phyloP scores from a whole-genome alignment of 2,888 invertebrate species.

The Lasioglossum lativentre region DNA sequence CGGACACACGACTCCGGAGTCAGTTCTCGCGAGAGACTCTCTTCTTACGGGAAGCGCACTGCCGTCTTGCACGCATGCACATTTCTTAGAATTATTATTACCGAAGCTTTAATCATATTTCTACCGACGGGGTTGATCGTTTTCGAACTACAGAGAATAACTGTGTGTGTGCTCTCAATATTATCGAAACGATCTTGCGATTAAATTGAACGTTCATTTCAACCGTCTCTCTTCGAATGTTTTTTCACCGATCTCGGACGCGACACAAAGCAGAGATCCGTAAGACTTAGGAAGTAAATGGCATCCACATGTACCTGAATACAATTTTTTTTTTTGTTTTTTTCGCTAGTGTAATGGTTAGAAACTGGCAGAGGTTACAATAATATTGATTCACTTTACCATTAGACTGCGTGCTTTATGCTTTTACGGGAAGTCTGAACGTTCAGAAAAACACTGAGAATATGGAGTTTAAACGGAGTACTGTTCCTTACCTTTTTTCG shows the following conservation, averaged over 20 bases:
- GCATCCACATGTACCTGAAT: slow-evolving; percentile 5
- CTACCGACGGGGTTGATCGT: not conserved
- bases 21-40: not conserved
- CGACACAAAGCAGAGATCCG: not conserved
- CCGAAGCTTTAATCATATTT: not conserved
- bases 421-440: not conserved
- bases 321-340: not conserved
- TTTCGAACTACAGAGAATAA: not conserved
- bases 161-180: not conserved
- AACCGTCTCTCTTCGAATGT: not conserved
- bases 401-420: not conserved
- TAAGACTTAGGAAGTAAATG: not conserved
- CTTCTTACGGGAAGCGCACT: not conserved
- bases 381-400: not conserved
- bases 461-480: not conserved
- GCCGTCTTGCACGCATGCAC: not conserved
- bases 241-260: not conserved
- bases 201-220: not conserved
- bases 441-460: not conserved
- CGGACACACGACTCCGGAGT: not conserved
- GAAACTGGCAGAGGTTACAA: not conserved
- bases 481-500: not conserved
- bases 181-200: not conserved
- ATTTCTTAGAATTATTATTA: too few species aligned
- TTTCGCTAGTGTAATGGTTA: not conserved